Evolutionary conservation across 1,140 invertebrate genomes (phyloP), one percentile per base, ranked within the genome.

Genomic region (Eurosta solidaginis): DNA sequence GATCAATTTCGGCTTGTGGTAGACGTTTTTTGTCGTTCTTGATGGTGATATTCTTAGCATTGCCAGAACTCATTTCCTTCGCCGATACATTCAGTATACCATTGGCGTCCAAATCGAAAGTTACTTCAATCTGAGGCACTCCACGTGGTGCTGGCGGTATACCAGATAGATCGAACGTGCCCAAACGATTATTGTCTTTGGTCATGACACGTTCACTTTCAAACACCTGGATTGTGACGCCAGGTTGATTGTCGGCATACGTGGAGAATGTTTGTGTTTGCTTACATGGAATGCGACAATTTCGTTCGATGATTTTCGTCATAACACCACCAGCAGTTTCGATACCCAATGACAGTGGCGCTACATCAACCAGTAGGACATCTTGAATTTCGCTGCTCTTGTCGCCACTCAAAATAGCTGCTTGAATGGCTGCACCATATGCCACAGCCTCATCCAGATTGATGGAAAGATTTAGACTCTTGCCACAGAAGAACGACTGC

Each of bases 1-100:
- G 82, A 78, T 96, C 94, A 83, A 96, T 96, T 80, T 96, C 94
- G 29, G 94, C 93, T 83, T 96, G 94, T 9, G 90, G 92, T 3
- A 95, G 88, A 77, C 95, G 90, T 47, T 94, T 93, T 83, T 95
- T 95, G 85, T 96, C 94, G 84, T 96, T 96, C 44, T 93, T 95
- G 79, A 96, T 95, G 14, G 93, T 94, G 81, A 96, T 96, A 83
- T 95, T 94, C 90, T 91, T 77, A 87, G 90, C 54, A 91, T 89
- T 90, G 3, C 90, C 90, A 0, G 90, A 90, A 77, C 89, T 89
- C 78, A 87, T 89, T 81, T 92, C 91, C 78, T 89, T 89, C 25
- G 91, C 91, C 0, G 91, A 90, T 7, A 94, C 93, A 81, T 91
- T 92, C 29, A 91, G 80, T 73, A 92, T 92, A 29, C 91, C 91